phyloP scores from a whole-genome alignment of 2,113 vertebrate species.

The Pterophyllum scalare region DNA sequence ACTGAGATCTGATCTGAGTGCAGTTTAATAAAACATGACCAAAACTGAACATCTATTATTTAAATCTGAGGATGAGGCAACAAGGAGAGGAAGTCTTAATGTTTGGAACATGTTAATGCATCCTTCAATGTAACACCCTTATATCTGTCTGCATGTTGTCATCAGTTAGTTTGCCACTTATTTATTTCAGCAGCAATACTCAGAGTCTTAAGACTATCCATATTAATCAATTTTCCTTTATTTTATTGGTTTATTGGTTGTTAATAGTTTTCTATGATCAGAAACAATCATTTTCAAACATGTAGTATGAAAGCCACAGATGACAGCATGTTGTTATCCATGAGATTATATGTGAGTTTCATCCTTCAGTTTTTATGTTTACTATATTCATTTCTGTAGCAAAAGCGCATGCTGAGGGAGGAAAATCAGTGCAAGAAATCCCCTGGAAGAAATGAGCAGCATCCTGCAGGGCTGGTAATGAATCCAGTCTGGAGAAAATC shows the following conservation, averaged over 20 bases:
- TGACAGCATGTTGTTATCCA: neutral
- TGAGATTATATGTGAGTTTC: neutral
- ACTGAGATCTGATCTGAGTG: constrained; percentile 79
- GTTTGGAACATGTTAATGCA: neutral
- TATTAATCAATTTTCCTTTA: neutral
- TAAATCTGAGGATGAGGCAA: constrained; percentile 20
- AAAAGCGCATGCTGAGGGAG: too few relatives aligned
- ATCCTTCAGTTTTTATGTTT: neutral
- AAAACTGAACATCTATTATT: constrained; percentile 80
- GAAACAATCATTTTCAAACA: neutral
- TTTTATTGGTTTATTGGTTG: neutral
- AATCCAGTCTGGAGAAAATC: too few relatives aligned
- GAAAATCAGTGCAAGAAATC: too few relatives aligned
- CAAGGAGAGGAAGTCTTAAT: neutral
- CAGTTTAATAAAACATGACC: constrained; percentile 77
- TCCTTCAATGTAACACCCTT: neutral
- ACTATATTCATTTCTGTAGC: neutral
- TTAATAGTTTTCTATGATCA: neutral
- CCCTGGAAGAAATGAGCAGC: too few relatives aligned
- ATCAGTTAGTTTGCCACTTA: neutral
- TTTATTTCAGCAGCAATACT: neutral
- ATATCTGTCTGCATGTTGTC: neutral
- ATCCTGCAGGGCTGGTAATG: too few relatives aligned
- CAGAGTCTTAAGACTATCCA: neutral
- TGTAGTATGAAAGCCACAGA: neutral